Conservation (phyloP, 2,113 vertebrate genomes). For the Arizona elegans region DNA sequence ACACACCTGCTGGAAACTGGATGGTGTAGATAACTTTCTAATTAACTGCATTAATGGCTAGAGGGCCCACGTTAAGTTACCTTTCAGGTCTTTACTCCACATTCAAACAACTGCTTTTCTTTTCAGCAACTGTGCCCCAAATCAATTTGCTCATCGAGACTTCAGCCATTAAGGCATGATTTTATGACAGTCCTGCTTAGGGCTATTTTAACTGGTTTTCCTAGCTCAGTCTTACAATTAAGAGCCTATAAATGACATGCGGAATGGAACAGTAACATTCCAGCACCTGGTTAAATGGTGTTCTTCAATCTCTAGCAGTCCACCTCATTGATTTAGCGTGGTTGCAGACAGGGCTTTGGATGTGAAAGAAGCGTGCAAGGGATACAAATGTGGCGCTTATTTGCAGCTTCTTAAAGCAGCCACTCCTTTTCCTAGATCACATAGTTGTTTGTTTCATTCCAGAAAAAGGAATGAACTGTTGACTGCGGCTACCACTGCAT, state of each 20-base stretch:
- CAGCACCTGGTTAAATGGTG: background rate
- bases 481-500: background rate
- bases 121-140: background rate
- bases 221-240: background rate
- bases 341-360: background rate
- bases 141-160: background rate
- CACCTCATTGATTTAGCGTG: background rate
- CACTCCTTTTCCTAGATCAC: background rate
- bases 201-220: background rate
- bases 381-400: background rate
- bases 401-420: background rate
- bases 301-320: background rate
- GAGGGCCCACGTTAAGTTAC: background rate
- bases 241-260: background rate
- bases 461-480: background rate
- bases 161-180: background rate
- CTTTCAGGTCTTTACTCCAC: background rate
- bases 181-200: background rate
- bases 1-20: background rate
- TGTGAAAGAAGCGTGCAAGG: background rate
- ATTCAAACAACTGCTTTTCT: background rate
- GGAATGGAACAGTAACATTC: background rate
- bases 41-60: background rate
- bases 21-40: background rate
- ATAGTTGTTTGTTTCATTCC: background rate